Percentiles rank a stretch among this genome's conserved stretches.
Evolutionary conservation across 2,797 vertebrate species (phyloP).

Genomic region (Nannoperca obscura): DNA sequence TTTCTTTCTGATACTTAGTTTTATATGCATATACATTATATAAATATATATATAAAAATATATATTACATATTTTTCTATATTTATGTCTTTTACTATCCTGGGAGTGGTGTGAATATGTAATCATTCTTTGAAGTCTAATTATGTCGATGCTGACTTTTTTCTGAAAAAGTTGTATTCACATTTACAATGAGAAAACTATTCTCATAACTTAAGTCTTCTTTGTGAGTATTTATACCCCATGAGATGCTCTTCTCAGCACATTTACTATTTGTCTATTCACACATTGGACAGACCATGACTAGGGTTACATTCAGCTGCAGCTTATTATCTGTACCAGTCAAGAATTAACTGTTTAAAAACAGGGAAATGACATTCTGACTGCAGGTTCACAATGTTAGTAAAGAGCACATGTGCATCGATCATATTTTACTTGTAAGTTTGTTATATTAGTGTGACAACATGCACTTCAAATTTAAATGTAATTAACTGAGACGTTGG

Average conservation of each 20-base stretch:
- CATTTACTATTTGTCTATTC: slow-evolving; percentile 31
- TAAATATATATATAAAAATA: slow-evolving; percentile 66
- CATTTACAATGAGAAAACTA: slow-evolving; percentile 65
- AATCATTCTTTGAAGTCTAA: slow-evolving; percentile 72
- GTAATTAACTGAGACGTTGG: background rate
- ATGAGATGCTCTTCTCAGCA: slow-evolving; percentile 62
- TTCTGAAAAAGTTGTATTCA: slow-evolving; percentile 53
- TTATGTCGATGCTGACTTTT: slow-evolving; percentile 63
- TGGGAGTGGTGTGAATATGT: slow-evolving; percentile 82
- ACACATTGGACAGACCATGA: slow-evolving; percentile 33
- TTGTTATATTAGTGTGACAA: background rate
- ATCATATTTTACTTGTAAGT: slow-evolving; percentile 4
- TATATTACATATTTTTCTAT: slow-evolving; percentile 81
- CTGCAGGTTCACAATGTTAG: slow-evolving; percentile 2
- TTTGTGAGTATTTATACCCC: slow-evolving; percentile 58
- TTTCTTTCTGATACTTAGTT: slow-evolving; percentile 76
- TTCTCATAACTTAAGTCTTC: slow-evolving; percentile 57
- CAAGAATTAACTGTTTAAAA: slow-evolving; percentile 4
- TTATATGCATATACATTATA: slow-evolving; percentile 78
- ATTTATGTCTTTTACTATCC: slow-evolving; percentile 81
- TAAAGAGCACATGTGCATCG: slow-evolving; percentile 12
- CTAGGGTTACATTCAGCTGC: slow-evolving; percentile 44
- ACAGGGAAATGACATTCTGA: background rate
- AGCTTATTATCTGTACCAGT: slow-evolving; percentile 29
- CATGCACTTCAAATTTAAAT: slow-evolving; percentile 21